Conservation (phyloP, 2,113 vertebrate species). For the Serinus canaria region DNA sequence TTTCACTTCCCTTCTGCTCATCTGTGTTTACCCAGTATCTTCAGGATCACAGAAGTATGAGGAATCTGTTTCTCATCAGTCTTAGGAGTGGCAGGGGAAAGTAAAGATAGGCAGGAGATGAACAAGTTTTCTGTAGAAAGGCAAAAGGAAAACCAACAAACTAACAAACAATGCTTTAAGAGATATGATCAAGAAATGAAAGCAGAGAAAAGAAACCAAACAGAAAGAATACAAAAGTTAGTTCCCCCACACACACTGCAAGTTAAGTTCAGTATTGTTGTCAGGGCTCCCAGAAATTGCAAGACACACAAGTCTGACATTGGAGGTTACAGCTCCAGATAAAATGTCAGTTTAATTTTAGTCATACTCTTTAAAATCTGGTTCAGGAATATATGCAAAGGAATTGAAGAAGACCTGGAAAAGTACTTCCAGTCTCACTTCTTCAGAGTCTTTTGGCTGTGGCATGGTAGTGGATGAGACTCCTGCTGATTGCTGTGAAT, state of each 20-base stretch:
- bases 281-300: not conserved
- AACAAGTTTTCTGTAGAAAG: not conserved
- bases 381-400: not conserved
- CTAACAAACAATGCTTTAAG: not conserved
- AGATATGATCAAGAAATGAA: not conserved
- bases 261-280: not conserved
- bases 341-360: not conserved
- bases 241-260: not conserved
- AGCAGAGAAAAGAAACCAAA: not conserved
- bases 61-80: not conserved
- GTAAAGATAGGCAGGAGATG: not conserved
- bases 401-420: not conserved
- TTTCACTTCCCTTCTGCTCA: not conserved
- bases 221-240: not conserved
- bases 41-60: not conserved
- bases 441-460: not conserved
- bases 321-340: not conserved
- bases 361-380: not conserved
- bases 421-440: not conserved
- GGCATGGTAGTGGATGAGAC: not conserved
- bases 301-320: not conserved
- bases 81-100: not conserved
- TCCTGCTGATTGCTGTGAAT: not conserved
- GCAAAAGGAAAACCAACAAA: not conserved
- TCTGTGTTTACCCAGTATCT: not conserved